Conservation (phyloP, 92 coral and sea anemone genomes). For the Parazoanthus atlanticus region DNA sequence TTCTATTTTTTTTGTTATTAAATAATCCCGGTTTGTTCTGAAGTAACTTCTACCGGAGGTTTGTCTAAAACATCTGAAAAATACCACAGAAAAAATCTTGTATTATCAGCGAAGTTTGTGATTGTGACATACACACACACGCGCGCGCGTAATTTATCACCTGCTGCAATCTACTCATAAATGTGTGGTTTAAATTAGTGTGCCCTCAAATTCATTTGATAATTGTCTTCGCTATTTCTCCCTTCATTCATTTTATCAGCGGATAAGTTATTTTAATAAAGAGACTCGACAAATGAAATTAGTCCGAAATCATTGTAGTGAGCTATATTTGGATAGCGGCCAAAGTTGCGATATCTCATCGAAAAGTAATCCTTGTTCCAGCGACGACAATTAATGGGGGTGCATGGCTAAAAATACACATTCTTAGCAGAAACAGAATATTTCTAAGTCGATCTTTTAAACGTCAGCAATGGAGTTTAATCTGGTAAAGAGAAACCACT, state of each 20-base stretch:
- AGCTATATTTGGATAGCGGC: slow-evolving; percentile 27
- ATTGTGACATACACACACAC: not conserved
- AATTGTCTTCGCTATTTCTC: not conserved
- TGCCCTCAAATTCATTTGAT: not conserved
- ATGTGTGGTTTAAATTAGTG: not conserved
- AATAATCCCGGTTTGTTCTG: too few relatives aligned
- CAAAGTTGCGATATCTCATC: slow-evolving; percentile 14
- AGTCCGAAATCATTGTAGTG: not conserved
- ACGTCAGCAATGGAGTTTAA: not conserved
- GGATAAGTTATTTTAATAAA: slow-evolving; percentile 26
- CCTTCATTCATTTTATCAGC: not conserved
- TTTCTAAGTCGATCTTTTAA: not conserved
- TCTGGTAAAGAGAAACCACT: not conserved
- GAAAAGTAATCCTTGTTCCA: not conserved
- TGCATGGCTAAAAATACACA: not conserved
- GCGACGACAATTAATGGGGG: not conserved
- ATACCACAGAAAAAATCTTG: not conserved
- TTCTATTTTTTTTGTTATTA: too few relatives aligned
- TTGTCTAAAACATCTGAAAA: too few relatives aligned
- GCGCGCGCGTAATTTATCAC: not conserved
- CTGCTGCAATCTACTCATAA: not conserved
- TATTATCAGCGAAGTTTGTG: not conserved
- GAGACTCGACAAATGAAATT: not conserved
- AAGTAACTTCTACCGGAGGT: too few relatives aligned
- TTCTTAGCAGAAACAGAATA: not conserved